These are phyloP conservation scores for Pteronotus mesoamericanus DNA, from an alignment of 2,797 vertebrate species.

Conservation along the genomic window DNA sequence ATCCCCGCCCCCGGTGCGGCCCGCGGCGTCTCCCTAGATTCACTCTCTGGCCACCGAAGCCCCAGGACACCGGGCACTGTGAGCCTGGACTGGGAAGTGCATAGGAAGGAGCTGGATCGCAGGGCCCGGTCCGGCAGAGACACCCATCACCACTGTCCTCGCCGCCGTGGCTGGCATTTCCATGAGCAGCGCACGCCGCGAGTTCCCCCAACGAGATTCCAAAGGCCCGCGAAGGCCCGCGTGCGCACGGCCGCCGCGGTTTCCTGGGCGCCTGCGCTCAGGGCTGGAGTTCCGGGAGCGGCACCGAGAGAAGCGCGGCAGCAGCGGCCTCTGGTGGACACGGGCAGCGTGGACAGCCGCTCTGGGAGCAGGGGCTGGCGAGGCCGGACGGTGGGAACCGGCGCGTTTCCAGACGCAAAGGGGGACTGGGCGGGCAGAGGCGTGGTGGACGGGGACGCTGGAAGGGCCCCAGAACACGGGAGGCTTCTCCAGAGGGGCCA, in stretches of 20 bases:
- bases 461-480: background rate
- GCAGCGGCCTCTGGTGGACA: conserved; percentile 81
- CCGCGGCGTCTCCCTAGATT: background rate
- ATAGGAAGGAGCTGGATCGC: background rate
- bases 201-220: background rate
- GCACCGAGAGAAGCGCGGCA: background rate
- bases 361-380: background rate
- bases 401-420: background rate
- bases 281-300: no score
- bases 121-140: background rate
- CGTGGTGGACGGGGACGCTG: background rate
- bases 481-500: background rate
- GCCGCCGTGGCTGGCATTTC: background rate
- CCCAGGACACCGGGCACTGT: no score
- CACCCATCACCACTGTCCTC: rapidly evolving
- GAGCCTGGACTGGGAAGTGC: background rate
- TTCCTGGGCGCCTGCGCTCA: no score
- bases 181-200: background rate
- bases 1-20: background rate
- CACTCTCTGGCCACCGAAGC: background rate
- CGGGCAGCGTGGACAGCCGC: conserved; percentile 18
- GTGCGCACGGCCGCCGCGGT: no score
- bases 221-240: rapidly evolving
- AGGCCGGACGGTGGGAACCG: background rate
- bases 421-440: background rate